Evolutionary conservation across 2,888 invertebrate genomes (phyloP).

Genomic region (Chrysopilus asiliformis): DNA sequence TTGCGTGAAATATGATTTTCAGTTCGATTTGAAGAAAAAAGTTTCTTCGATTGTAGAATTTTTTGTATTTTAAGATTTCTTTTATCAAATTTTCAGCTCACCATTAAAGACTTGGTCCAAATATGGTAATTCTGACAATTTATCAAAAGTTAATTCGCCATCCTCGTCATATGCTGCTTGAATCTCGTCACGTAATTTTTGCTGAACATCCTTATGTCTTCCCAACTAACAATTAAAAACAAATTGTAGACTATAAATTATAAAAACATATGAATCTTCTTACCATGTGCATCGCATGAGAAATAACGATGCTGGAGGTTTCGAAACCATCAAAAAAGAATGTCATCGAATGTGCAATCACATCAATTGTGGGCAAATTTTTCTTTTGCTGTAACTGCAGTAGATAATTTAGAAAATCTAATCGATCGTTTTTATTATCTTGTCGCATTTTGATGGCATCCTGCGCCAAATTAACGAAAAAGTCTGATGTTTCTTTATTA

Average conservation of each 20-base stretch:
- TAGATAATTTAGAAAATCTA: conserved; percentile 18
- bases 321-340: conserved; percentile 25
- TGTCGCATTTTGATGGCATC: conserved; percentile 14
- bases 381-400: conserved; percentile 17
- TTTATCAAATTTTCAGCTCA: conserved; percentile 8
- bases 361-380: conserved; percentile 19
- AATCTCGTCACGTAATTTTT: conserved; percentile 22
- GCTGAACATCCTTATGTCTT: conserved; percentile 19
- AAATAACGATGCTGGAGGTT: conserved; percentile 21
- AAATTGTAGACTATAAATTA: conserved; percentile 1
- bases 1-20: background rate
- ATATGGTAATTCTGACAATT: conserved; percentile 21
- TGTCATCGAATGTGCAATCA: conserved; percentile 20
- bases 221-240: conserved; percentile 17
- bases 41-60: background rate
- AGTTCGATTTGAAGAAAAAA: background rate
- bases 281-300: conserved; percentile 20
- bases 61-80: background rate
- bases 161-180: conserved; percentile 14
- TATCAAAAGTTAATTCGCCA: conserved; percentile 19
- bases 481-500: conserved; percentile 44
- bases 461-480: conserved; percentile 14
- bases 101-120: conserved; percentile 24
- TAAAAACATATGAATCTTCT: conserved; percentile 1
- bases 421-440: conserved; percentile 12